Base-by-base conservation (phyloP, 2,113 vertebrate genomes). In the Psittacara wagleri region DNA sequence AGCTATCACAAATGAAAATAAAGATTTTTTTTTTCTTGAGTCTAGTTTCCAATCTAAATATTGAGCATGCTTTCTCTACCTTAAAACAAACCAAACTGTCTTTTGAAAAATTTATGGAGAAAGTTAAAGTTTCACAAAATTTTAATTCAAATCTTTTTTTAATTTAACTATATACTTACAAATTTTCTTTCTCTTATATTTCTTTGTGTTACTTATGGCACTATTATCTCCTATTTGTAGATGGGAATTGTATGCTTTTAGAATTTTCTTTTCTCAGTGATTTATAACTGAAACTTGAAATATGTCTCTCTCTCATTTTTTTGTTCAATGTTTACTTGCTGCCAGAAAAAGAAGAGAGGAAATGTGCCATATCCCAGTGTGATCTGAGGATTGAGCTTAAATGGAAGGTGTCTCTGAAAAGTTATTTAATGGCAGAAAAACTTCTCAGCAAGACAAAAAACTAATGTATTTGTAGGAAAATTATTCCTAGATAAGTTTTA, bases 1-100 rank as follows among this genome's bases (percentile, higher is more conserved):
- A 79, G 11, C 9, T 68, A 54, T 4, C 9, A 49, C 14, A 24
- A 22, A n/a, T 8, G 11, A 73, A 85, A 75, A 49, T 1, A 62
- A 6, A 33, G 5, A 8, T 31, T n/a, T 78, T 27, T 63, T 86
- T 67, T 86, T 52, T 5, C 13, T 59, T 39, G 18, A 29, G 11
- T n/a, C 4, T 49, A 75, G 2, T 44, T 81, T 78, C 70, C 39
- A 5, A 7, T 68, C 14, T 67, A 70, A 57, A 51, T 41, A 39
- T 4, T 62, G 22, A 54, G 12, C 13, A 27, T 8, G 2, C 5
- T 33, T 43, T 14, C 2, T 7, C 4, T 10, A 3, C 19, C 10
- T 3, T 10, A 25, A 59, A n/a, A 59, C 13, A 23, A 59, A 59
- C 9, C 13, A 33, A 57, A 29, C 52, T 44, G 43, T 20, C 8